Percentiles rank a stretch among this genome's conserved stretches.
Evolutionary conservation across 1,140 invertebrate genomes (phyloP).

Genomic region (Mizuhopecten yessoensis): DNA sequence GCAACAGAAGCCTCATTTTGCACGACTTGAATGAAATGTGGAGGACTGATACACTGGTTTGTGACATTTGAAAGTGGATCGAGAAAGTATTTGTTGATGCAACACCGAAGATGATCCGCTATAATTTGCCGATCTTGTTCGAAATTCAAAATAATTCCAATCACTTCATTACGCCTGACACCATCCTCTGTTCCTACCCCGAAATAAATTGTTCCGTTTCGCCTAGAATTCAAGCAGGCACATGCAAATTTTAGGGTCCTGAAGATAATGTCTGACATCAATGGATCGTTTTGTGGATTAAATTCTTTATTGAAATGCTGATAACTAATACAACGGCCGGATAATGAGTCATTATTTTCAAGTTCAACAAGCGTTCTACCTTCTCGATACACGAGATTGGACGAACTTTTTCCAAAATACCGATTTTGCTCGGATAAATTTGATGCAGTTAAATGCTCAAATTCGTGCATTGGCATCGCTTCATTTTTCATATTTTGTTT

Average conservation of each 20-base stretch:
- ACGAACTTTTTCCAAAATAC: no score
- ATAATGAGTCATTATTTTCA: slow-evolving; percentile 54
- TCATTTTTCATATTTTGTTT: no score
- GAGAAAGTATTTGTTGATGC: slow-evolving; percentile 42
- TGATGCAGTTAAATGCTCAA: no score
- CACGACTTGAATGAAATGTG: slow-evolving; percentile 53
- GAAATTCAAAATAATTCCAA: not conserved
- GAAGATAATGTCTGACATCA: not conserved
- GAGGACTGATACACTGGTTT: slow-evolving; percentile 50
- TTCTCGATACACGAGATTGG: slow-evolving; percentile 48
- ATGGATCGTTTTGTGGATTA: not conserved
- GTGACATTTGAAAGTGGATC: not conserved
- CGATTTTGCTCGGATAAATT: no score
- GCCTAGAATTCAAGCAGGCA: slow-evolving; percentile 56
- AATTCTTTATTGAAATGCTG: slow-evolving; percentile 46
- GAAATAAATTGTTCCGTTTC: slow-evolving; percentile 63
- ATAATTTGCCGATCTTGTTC: slow-evolving; percentile 44
- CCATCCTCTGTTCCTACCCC: slow-evolving; percentile 57
- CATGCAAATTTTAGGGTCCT: slow-evolving; percentile 53
- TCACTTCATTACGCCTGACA: not conserved
- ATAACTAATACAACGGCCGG: slow-evolving; percentile 48
- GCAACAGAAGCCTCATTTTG: not conserved
- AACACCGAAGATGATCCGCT: slow-evolving; percentile 25
- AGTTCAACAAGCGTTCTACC: not conserved
- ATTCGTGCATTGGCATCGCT: no score